A percentile compares a stretch with the other conserved stretches of the same genome.
These are phyloP conservation scores for Oxystoma pomonae DNA, from an alignment of 2,888 invertebrate species.

Conservation along the genomic window DNA sequence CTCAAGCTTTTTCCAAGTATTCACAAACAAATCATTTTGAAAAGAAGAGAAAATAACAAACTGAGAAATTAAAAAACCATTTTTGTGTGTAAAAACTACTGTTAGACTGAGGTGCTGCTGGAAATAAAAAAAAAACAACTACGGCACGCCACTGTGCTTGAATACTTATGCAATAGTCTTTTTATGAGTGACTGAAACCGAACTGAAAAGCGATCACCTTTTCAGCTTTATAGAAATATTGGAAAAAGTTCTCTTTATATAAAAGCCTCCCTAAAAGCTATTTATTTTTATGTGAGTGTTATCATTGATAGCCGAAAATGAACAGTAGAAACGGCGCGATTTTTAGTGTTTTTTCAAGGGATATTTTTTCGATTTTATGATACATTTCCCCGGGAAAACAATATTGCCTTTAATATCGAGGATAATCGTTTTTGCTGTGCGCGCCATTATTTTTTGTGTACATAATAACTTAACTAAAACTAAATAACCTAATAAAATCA, in stretches of 20 bases:
- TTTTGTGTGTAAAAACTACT: too few relatives aligned
- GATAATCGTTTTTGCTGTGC: too few relatives aligned
- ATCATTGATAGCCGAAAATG: constrained; percentile 45
- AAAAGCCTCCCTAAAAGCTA: constrained; percentile 40
- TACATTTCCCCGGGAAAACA: constrained; percentile 27
- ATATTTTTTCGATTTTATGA: constrained; percentile 29
- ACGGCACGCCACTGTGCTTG: constrained; percentile 28
- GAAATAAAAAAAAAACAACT: too few relatives aligned
- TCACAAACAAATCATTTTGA: too few relatives aligned
- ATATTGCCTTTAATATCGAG: constrained; percentile 28
- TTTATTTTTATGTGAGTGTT: constrained; percentile 51
- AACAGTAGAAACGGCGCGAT: constrained; percentile 21
- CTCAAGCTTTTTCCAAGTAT: too few relatives aligned
- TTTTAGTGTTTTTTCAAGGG: constrained; percentile 20
- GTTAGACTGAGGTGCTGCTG: too few relatives aligned
- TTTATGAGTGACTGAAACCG: constrained; percentile 37
- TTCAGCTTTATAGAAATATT: constrained; percentile 25
- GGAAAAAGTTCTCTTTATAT: constrained; percentile 10
- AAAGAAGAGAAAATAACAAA: too few relatives aligned
- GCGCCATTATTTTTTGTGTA: too few relatives aligned
- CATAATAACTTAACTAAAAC: too few relatives aligned
- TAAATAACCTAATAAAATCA: too few relatives aligned
- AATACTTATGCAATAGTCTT: constrained; percentile 48
- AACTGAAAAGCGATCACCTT: constrained; percentile 8
- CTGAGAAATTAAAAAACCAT: too few relatives aligned